phyloP scores from a whole-genome alignment of 2,888 invertebrate genomes.

The Acanthosoma haemorrhoidale region DNA sequence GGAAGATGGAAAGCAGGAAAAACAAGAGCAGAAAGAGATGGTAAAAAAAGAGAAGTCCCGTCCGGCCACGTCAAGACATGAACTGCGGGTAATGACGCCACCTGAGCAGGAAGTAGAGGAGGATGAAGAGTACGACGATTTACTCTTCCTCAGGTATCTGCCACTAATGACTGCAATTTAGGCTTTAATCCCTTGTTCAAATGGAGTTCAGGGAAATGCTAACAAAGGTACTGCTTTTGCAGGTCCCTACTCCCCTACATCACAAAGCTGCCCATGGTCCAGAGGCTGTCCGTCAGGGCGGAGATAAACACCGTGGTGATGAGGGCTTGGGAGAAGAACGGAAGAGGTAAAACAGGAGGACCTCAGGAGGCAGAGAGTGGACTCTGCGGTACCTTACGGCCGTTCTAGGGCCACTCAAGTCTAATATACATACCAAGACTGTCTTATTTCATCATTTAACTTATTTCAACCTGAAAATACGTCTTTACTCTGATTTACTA shows the following conservation, averaged over 20 bases:
- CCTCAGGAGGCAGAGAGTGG: not conserved
- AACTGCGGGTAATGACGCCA: not conserved
- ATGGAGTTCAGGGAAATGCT: no score
- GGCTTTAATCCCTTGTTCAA: not conserved
- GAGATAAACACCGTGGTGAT: slow-evolving; percentile 35
- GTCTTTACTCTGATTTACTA: no score
- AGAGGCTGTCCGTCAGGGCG: slow-evolving; percentile 31
- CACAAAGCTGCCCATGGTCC: slow-evolving; percentile 31
- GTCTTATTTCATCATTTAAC: no score
- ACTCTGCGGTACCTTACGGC: not conserved
- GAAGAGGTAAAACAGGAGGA: not conserved
- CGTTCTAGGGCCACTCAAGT: not conserved
- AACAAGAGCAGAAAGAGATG: no score
- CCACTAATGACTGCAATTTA: not conserved
- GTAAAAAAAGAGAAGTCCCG: no score
- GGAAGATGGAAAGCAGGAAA: no score
- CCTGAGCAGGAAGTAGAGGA: not conserved
- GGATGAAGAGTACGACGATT: not conserved
- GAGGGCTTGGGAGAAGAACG: slow-evolving; percentile 31
- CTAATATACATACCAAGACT: no score
- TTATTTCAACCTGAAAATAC: no score
- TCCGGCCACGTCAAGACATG: no score
- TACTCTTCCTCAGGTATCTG: not conserved
- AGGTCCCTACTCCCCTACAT: slow-evolving; percentile 33
- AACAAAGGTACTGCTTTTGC: not conserved